These are phyloP conservation scores for Gryon sp. DNA, from an alignment of 1,140 invertebrate genomes.

Conservation along the genomic window DNA sequence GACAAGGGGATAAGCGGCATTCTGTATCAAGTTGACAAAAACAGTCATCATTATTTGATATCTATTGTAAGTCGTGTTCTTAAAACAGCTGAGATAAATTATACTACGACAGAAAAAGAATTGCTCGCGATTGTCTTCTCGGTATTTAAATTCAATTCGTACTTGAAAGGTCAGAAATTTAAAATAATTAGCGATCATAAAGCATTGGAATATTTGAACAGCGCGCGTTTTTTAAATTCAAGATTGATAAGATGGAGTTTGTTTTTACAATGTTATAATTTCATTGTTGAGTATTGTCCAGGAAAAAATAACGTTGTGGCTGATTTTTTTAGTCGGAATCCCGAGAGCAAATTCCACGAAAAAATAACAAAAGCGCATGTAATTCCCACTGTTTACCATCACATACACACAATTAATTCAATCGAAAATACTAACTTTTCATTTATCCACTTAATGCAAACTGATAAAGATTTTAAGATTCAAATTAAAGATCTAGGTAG, in stretches of 20 bases:
- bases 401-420: too few relatives aligned
- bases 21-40: conserved; percentile 23
- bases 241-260: conserved; percentile 26
- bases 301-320: conserved; percentile 15
- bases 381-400: neutral
- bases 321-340: conserved; percentile 22
- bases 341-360: neutral
- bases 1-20: conserved; percentile 18
- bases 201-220: conserved; percentile 13
- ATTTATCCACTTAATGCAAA: too few relatives aligned
- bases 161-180: conserved; percentile 21
- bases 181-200: conserved; percentile 27
- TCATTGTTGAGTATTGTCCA: conserved; percentile 10
- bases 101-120: conserved; percentile 36
- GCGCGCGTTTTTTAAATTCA: conserved; percentile 12
- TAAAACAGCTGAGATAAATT: conserved; percentile 15
- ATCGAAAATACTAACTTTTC: too few relatives aligned
- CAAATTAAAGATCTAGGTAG: neutral
- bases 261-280: conserved; percentile 20
- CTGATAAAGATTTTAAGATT: too few relatives aligned
- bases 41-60: conserved; percentile 7
- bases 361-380: neutral
- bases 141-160: conserved; percentile 19
- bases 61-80: conserved; percentile 22
- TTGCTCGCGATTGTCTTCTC: conserved; percentile 39